phyloP scores from a whole-genome alignment of 2,113 vertebrate genomes.

The Cathartes aura region DNA sequence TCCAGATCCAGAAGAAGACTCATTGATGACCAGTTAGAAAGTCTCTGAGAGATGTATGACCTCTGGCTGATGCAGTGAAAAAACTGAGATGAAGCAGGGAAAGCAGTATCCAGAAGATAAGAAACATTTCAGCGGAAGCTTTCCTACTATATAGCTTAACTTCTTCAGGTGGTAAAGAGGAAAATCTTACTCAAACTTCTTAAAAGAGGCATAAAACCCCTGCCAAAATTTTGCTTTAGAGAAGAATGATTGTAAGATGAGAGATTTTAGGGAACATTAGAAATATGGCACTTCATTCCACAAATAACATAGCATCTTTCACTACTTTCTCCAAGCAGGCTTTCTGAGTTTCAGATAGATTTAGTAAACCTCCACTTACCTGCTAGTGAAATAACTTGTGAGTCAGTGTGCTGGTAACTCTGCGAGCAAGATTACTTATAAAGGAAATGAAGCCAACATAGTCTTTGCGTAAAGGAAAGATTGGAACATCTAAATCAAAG shows the following conservation, averaged over 20 bases:
- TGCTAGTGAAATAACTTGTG: conserved; percentile 41
- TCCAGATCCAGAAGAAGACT: neutral
- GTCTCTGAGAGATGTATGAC: neutral
- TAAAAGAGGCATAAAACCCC: neutral
- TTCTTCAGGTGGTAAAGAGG: neutral
- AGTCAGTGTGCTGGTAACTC: neutral
- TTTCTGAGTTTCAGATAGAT: conserved; percentile 6
- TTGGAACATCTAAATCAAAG: conserved; percentile 72
- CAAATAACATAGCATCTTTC: neutral
- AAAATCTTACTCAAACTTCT: neutral
- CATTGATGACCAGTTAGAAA: neutral
- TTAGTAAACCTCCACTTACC: conserved; percentile 66
- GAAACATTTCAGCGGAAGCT: neutral
- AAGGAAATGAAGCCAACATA: conserved; percentile 22
- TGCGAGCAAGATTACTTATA: conserved; percentile 38
- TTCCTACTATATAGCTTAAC: neutral
- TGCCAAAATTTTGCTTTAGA: neutral
- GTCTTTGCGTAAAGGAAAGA: conserved; percentile 60
- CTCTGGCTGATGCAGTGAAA: neutral
- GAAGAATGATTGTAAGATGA: neutral
- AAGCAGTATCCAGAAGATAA: neutral
- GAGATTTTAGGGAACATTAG: neutral
- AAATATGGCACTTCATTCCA: neutral
- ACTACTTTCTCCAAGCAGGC: neutral
- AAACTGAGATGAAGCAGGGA: neutral